phyloP scores from a whole-genome alignment of 2,888 invertebrate genomes.

The Agriopis leucophaearia region DNA sequence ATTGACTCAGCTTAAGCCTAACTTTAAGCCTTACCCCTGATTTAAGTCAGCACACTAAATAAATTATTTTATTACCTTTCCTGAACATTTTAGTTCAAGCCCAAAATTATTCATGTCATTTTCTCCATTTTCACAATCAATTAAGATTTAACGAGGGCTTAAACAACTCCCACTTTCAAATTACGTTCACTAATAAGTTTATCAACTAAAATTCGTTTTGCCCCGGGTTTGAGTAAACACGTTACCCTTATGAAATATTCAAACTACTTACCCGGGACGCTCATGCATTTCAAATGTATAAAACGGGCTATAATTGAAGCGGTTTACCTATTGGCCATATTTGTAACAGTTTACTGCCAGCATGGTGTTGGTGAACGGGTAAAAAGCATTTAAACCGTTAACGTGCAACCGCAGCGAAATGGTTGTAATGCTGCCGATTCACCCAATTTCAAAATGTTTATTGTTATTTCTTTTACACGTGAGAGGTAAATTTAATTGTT shows the following conservation, averaged over 20 bases:
- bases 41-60: neutral
- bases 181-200: constrained; percentile 38
- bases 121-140: constrained; percentile 26
- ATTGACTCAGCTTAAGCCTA: no score
- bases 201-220: constrained; percentile 36
- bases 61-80: neutral
- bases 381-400: constrained; percentile 30
- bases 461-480: constrained; percentile 22
- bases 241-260: constrained; percentile 46
- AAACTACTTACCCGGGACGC: constrained; percentile 43
- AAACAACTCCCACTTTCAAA: constrained; percentile 28
- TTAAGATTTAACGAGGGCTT: constrained; percentile 29
- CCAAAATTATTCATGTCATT: constrained; percentile 11
- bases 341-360: constrained; percentile 42
- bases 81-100: constrained; percentile 5
- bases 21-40: neutral
- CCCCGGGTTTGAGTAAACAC: constrained; percentile 28
- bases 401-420: constrained; percentile 40
- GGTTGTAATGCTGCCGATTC: constrained; percentile 37
- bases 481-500: constrained; percentile 20
- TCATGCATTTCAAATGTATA: constrained; percentile 47
- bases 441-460: constrained; percentile 30
- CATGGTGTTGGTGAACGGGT: constrained; percentile 18
- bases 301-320: constrained; percentile 48
- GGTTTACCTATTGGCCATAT: constrained; percentile 49